A percentile compares a stretch with the other conserved stretches of the same genome.
Evolutionary conservation across 2,113 vertebrate species (phyloP).

Genomic region (Callopanchax toddi): DNA sequence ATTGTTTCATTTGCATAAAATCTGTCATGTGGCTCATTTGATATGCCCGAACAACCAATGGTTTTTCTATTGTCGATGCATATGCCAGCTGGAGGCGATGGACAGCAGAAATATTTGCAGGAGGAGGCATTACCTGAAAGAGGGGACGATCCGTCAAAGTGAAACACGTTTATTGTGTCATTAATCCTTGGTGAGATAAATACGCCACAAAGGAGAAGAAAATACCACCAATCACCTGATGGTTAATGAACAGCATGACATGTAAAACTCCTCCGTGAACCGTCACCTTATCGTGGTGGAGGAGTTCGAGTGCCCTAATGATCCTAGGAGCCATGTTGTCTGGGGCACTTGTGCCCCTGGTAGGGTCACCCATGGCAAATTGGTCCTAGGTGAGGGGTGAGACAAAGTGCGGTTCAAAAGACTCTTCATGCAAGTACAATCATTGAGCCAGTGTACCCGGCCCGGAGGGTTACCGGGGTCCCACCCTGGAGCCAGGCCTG

Average conservation of each 20-base stretch:
- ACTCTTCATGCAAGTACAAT: too few species aligned
- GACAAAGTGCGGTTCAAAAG: too few species aligned
- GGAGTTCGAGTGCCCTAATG: too few species aligned
- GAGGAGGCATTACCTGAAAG: not conserved
- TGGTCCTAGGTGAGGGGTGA: too few species aligned
- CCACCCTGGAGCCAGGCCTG: too few species aligned
- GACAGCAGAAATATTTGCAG: not conserved
- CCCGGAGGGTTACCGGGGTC: too few species aligned
- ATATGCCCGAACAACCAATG: not conserved
- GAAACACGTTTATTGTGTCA: not conserved
- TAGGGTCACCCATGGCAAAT: too few species aligned
- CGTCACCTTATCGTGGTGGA: too few species aligned
- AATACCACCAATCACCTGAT: not conserved
- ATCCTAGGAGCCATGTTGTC: too few species aligned
- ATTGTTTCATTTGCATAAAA: not conserved
- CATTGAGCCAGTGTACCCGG: too few species aligned
- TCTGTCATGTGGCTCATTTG: not conserved
- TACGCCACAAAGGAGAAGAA: not conserved
- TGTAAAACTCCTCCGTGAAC: too few species aligned
- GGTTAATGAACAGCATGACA: not conserved
- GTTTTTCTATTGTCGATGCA: not conserved
- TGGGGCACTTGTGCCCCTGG: too few species aligned
- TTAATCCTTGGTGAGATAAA: slow-evolving; percentile 3
- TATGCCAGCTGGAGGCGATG: not conserved
- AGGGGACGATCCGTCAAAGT: not conserved